Conservation (phyloP, 2,113 vertebrate species). For the Apteryx owenii region DNA sequence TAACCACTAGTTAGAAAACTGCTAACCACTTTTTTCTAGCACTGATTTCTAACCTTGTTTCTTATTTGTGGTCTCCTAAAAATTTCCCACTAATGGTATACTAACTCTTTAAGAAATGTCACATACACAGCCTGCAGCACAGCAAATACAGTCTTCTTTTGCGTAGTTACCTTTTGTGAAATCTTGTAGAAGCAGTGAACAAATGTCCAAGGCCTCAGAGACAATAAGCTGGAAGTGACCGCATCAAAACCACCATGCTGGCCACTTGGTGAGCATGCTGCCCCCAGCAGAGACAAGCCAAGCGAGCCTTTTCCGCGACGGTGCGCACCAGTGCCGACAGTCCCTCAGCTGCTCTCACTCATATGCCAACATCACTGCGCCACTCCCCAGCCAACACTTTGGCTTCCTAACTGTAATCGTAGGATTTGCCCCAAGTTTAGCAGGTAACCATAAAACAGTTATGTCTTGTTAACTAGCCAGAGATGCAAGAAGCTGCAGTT, state of each 20-base stretch:
- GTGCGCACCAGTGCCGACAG: neutral
- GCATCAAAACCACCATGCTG: neutral
- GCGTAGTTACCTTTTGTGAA: neutral
- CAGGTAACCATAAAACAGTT: neutral
- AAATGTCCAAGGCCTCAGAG: neutral
- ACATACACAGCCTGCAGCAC: neutral
- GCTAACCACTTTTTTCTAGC: neutral
- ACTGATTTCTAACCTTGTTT: neutral
- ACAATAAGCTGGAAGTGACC: neutral
- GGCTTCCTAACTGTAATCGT: rapidly evolving
- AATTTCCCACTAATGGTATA: neutral
- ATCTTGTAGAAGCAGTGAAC: neutral
- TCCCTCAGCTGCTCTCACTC: neutral
- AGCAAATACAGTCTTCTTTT: neutral
- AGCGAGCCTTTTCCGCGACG: neutral
- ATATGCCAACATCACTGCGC: neutral
- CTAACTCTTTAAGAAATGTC: neutral
- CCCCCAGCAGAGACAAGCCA: neutral
- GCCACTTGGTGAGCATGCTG: neutral
- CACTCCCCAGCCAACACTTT: neutral
- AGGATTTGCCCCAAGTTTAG: neutral
- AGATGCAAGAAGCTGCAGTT: neutral
- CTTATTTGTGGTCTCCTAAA: neutral
- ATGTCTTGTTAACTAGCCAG: neutral
- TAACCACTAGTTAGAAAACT: neutral